Conservation (phyloP, 2,113 vertebrate genomes). For the Ahaetulla prasina region DNA sequence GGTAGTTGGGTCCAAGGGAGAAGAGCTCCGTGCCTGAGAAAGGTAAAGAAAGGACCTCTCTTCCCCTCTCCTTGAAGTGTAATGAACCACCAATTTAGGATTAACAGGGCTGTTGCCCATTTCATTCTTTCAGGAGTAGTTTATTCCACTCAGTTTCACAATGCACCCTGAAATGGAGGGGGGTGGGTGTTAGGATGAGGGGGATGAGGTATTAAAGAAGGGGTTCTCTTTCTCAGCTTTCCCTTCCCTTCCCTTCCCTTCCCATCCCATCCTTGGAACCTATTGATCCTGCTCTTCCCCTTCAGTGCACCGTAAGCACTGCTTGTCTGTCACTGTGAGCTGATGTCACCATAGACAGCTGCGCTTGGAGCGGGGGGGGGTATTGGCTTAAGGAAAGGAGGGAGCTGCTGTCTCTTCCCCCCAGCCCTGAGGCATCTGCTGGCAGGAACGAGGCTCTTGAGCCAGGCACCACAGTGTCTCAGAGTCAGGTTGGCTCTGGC, state of each 20-base stretch:
- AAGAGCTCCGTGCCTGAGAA: neutral
- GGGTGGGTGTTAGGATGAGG: neutral
- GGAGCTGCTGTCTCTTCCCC: neutral
- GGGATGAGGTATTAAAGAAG: conserved; percentile 15
- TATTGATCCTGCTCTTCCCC: conserved; percentile 1
- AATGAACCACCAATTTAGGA: neutral
- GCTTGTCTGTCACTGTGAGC: conserved; percentile 3
- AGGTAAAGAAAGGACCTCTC: neutral
- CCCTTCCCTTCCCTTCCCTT: neutral
- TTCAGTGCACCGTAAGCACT: neutral
- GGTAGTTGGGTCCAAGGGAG: neutral
- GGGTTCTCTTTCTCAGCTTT: conserved; percentile 31
- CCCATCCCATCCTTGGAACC: neutral
- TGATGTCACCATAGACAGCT: conserved; percentile 32
- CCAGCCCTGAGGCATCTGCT: neutral
- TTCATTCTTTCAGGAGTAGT: neutral
- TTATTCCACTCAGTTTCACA: conserved; percentile 8
- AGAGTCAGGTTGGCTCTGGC: neutral
- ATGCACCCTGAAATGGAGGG: neutral
- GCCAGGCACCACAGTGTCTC: neutral
- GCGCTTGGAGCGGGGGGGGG: neutral
- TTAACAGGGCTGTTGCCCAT: neutral
- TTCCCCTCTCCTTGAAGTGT: neutral
- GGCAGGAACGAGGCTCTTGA: neutral
- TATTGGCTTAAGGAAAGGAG: neutral